Evolutionary conservation across 2,113 vertebrate species (phyloP).

Genomic region (Pantherophis guttatus): DNA sequence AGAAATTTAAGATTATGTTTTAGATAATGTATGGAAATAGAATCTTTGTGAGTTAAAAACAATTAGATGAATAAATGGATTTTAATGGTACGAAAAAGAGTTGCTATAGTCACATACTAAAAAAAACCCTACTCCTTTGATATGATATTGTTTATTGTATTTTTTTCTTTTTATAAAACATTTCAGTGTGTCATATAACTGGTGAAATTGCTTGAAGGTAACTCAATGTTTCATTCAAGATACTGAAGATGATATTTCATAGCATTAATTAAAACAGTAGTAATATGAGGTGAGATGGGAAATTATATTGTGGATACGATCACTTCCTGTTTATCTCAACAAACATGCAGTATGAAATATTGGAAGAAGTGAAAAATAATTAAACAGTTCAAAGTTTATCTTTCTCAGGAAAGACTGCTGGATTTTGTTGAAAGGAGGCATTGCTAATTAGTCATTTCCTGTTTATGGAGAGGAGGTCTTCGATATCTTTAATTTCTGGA

Average conservation of each 20-base stretch:
- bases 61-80: not conserved
- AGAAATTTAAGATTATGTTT: not conserved
- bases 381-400: not conserved
- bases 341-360: not conserved
- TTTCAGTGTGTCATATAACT: not conserved
- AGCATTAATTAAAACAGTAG: not conserved
- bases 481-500: not conserved
- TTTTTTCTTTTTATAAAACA: not conserved
- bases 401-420: not conserved
- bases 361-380: not conserved
- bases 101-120: not conserved
- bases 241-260: not conserved
- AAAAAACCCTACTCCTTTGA: not conserved
- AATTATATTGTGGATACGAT: not conserved
- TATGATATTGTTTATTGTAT: not conserved
- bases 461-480: not conserved
- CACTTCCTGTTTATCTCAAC: not conserved
- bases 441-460: not conserved
- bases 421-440: not conserved
- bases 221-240: not conserved
- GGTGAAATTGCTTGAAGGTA: not conserved
- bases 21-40: conserved; percentile 6
- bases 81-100: conserved; percentile 6
- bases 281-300: not conserved
- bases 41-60: not conserved